phyloP scores from a whole-genome alignment of 1,140 invertebrate genomes.

The Cyclina sinensis region DNA sequence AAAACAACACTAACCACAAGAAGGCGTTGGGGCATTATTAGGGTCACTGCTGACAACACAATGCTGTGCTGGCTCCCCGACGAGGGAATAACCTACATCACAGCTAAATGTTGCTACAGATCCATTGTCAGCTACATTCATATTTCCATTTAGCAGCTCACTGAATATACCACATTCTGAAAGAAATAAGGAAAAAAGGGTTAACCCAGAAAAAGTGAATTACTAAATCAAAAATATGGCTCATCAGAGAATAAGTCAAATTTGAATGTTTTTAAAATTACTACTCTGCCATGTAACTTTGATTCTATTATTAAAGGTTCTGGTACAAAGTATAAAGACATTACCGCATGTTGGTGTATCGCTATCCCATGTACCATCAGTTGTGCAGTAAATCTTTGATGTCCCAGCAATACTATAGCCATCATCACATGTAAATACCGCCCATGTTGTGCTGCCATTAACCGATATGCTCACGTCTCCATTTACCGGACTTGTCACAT shows the following conservation, averaged over 20 bases:
- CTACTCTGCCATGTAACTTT: background rate
- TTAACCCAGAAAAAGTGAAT: no score
- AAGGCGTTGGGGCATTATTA: background rate
- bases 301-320: background rate
- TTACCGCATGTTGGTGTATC: slow-evolving; percentile 34
- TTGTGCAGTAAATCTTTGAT: background rate
- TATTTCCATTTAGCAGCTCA: slow-evolving; percentile 9
- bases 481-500: background rate
- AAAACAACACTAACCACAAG: slow-evolving; percentile 18
- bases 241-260: no score
- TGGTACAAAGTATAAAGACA: no score
- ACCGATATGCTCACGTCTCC: background rate
- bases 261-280: no score
- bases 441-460: slow-evolving; percentile 11
- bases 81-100: slow-evolving; percentile 36
- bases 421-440: slow-evolving; percentile 25
- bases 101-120: slow-evolving; percentile 24
- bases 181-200: no score
- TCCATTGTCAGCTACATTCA: background rate
- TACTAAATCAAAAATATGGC: no score
- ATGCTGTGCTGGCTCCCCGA: slow-evolving; percentile 20
- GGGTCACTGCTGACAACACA: background rate
- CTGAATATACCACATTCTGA: slow-evolving; percentile 33
- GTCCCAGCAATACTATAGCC: slow-evolving; percentile 19
- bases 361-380: slow-evolving; percentile 41